Evolutionary conservation across 2,113 vertebrate species (phyloP).

Genomic region (Eretmochelys imbricata): DNA sequence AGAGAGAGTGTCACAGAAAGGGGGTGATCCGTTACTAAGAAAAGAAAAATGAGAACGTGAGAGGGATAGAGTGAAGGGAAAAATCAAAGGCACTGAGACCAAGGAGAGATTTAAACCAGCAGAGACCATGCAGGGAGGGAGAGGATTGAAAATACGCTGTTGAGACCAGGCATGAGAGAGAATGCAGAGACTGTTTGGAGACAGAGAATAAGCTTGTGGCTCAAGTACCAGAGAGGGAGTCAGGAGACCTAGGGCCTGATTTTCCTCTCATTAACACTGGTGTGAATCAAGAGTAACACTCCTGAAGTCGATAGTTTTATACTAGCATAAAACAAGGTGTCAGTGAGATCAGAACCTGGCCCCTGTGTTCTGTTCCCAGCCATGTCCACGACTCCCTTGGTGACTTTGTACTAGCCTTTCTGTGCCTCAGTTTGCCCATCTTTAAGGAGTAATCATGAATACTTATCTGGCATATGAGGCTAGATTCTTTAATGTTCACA

Average conservation of each 20-base stretch:
- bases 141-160: background rate
- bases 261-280: background rate
- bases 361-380: background rate
- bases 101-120: background rate
- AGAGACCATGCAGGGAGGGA: background rate
- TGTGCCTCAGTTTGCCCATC: background rate
- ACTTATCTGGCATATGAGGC: background rate
- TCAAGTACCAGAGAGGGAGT: background rate
- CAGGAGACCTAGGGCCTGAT: background rate
- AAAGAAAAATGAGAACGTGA: slow-evolving; percentile 3
- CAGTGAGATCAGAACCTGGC: background rate
- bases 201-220: background rate
- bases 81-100: background rate
- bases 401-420: background rate
- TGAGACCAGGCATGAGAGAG: background rate
- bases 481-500: slow-evolving; percentile 65
- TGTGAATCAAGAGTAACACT: background rate
- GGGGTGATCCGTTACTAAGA: slow-evolving; percentile 40
- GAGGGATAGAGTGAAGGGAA: background rate
- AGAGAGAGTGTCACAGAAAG: slow-evolving; percentile 10
- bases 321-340: background rate
- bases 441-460: background rate
- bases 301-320: background rate
- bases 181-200: background rate
- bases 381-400: background rate